Evolutionary conservation across 2,113 vertebrate species (phyloP).

Genomic region (Marmota monax): DNA sequence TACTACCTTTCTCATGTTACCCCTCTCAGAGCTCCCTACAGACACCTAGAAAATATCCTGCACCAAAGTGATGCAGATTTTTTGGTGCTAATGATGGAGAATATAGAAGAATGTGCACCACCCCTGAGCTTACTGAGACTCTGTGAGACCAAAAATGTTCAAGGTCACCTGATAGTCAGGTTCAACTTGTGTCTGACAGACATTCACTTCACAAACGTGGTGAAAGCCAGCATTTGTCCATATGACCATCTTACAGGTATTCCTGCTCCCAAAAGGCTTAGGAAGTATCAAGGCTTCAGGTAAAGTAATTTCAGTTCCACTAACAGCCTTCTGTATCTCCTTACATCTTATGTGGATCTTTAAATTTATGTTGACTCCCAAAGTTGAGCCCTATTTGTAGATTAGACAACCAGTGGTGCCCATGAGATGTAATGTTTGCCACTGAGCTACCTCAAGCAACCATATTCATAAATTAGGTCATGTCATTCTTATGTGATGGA

Average conservation of each 20-base stretch:
- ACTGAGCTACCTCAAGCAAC: not conserved
- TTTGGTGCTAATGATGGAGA: not conserved
- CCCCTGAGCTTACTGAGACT: not conserved
- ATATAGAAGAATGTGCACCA: not conserved
- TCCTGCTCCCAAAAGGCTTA: constrained; percentile 35
- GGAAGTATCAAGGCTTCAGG: not conserved
- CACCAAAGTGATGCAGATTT: not conserved
- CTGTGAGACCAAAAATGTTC: not conserved
- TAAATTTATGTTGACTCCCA: constrained; percentile 28
- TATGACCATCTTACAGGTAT: not conserved
- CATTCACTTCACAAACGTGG: not conserved
- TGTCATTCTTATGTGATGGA: not conserved
- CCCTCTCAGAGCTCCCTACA: not conserved
- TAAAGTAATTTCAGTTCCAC: constrained; percentile 43
- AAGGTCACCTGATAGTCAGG: not conserved
- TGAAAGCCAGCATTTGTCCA: not conserved
- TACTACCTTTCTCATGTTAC: not conserved
- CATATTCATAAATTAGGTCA: constrained; percentile 14
- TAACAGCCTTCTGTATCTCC: not conserved
- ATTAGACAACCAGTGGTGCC: not conserved
- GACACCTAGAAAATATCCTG: not conserved
- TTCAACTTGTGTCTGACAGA: constrained; percentile 25
- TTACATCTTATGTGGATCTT: not conserved
- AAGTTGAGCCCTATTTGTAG: constrained; percentile 6
- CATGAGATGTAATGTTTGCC: not conserved